Conservation (phyloP, 2,797 vertebrate species). For the Thripadectes ignobilis region DNA sequence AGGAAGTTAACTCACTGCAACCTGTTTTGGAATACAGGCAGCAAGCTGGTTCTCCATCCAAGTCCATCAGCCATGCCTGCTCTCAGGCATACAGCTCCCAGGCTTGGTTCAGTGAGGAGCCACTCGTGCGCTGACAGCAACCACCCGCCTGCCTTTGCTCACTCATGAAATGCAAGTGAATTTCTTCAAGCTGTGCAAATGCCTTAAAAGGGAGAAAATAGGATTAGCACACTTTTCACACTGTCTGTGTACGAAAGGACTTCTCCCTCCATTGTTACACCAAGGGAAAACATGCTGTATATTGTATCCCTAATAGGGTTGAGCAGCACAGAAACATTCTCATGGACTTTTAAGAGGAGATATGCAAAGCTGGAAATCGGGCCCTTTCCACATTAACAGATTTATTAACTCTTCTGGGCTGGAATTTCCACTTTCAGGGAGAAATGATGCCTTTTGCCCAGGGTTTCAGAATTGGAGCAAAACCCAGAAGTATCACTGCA, state of each 20-base stretch:
- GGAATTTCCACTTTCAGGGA: not conserved
- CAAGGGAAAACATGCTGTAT: not conserved
- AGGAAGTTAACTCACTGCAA: not conserved
- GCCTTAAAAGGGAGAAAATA: conserved; percentile 6
- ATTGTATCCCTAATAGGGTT: not conserved
- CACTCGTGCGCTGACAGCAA: accelerated
- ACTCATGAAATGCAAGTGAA: not conserved
- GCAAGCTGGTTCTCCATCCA: not conserved
- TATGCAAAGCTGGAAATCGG: not conserved
- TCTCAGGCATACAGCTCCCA: not conserved
- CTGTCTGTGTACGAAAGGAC: not conserved
- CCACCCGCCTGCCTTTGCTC: not conserved
- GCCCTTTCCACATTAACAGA: not conserved
- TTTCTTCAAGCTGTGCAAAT: not conserved
- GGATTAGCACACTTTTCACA: not conserved
- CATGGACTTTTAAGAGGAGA: not conserved
- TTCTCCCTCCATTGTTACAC: not conserved
- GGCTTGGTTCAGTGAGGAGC: not conserved
- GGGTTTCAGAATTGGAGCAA: not conserved
- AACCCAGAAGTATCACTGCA: not conserved
- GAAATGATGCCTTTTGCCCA: not conserved
- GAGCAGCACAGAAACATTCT: not conserved
- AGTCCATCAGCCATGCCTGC: not conserved
- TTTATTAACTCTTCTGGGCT: not conserved
- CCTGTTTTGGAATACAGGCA: not conserved